Base-by-base conservation (phyloP, 2,888 invertebrate genomes). In the Lysandra coridon region DNA sequence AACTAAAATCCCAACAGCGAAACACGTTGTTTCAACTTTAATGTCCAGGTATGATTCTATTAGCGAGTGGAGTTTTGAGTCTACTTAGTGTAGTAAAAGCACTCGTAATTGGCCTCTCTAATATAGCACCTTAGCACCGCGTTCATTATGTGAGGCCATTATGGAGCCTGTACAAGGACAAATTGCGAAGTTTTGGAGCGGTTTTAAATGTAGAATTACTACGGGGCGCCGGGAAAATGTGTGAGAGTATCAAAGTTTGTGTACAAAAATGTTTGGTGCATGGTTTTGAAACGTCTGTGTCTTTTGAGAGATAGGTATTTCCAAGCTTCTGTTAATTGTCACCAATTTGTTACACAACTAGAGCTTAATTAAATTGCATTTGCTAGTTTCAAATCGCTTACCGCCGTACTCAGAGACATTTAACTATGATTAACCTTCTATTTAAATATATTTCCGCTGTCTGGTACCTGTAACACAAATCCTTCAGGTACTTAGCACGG, bases 1-100 rank as follows among this genome's bases (percentile, higher is more conserved):
- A 69, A 69, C 69, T 69, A 33, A 69, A 33, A 69, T 69, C 49
- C 30, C 49, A 44, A 23, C 44, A 49, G 75, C n/a, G 44, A 44
- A 74, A 7, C n/a, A 49, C 49, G 75, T 49, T 75, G 49, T 75
- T 44, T 75, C 73, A 73, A 60, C 78, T 76, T 76, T 76, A 76
- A 76, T 80, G 80, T 78, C 79, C 76, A 73, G 49, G 78, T 74
- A 79, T 81, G 81, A 81, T 81, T 80, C 77, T 82, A 82, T 81
- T 81, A 80, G 81, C 62, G 80, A 82, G 80, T 78, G 79, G 78
- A 81, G 80, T 81, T 80, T 81, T 80, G 79, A 80, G 74, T 80
- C 49, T 53, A 57, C 75, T 75, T 77, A 78, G 79, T 77, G 76
- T 37, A 78, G 44, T 76, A 75, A 80, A 79, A 81, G 79, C 79